Percentiles rank a stretch among this genome's conserved stretches.
These are phyloP conservation scores for Tetropium fuscum DNA, from an alignment of 2,888 invertebrate species.

Conservation along the genomic window DNA sequence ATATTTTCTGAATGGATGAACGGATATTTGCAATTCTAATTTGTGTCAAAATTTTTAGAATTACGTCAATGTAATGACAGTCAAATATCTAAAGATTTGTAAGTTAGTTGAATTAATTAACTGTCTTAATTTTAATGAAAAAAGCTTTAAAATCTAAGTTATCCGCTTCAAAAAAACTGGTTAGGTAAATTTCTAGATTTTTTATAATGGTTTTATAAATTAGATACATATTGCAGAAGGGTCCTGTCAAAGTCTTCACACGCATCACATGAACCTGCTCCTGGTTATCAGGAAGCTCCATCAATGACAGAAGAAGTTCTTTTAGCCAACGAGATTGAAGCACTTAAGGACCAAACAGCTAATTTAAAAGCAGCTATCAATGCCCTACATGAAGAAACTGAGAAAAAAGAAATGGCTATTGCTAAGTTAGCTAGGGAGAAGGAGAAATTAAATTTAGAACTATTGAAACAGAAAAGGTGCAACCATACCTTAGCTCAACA, in stretches of 20 bases:
- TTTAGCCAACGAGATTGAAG: slow-evolving; percentile 55
- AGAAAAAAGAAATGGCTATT: slow-evolving; percentile 67
- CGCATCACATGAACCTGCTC: slow-evolving; percentile 36
- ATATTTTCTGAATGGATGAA: background rate
- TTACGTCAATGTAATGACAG: slow-evolving; percentile 37
- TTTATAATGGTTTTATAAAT: slow-evolving; percentile 19
- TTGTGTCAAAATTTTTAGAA: slow-evolving; percentile 36
- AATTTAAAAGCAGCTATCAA: slow-evolving; percentile 65
- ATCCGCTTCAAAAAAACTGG: slow-evolving; percentile 52
- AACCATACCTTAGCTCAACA: slow-evolving; percentile 68
- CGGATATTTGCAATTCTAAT: background rate
- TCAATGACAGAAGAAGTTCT: slow-evolving; percentile 42
- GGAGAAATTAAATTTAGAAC: slow-evolving; percentile 67
- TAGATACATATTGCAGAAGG: slow-evolving; percentile 50
- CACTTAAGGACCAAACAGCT: slow-evolving; percentile 63
- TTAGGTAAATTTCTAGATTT: slow-evolving; percentile 50
- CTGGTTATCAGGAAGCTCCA: slow-evolving; percentile 29
- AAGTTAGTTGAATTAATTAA: slow-evolving; percentile 27
- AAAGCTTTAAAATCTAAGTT: slow-evolving; percentile 53
- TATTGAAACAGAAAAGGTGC: slow-evolving; percentile 67
- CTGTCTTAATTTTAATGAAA: slow-evolving; percentile 47
- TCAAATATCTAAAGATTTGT: slow-evolving; percentile 31
- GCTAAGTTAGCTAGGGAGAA: slow-evolving; percentile 68
- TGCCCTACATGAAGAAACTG: slow-evolving; percentile 65
- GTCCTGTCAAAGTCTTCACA: slow-evolving; percentile 50